Conservation (phyloP, 1,140 invertebrate genomes). For the Drosophila virilis region DNA sequence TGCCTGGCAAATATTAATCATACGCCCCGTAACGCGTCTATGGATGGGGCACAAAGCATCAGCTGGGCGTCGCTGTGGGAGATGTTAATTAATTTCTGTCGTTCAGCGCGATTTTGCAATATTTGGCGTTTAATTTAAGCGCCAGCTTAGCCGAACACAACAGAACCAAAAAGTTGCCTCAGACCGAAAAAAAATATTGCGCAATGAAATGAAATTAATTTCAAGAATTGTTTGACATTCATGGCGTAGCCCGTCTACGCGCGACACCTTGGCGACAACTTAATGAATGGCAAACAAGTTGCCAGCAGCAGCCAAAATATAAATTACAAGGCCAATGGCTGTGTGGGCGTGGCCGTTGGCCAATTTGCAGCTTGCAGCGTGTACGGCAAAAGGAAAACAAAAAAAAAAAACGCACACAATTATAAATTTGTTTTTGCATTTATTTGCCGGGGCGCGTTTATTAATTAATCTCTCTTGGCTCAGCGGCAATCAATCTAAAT, state of each 20-base stretch:
- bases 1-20: constrained; percentile 66
- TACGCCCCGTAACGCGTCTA: constrained; percentile 53
- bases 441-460: constrained; percentile 57
- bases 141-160: constrained; percentile 22
- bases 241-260: constrained; percentile 19
- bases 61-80: constrained; percentile 1
- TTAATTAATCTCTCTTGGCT: constrained; percentile 66
- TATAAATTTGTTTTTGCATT: constrained; percentile 64
- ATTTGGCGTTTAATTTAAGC: constrained; percentile 68
- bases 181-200: constrained; percentile 8
- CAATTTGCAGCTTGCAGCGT: constrained; percentile 47
- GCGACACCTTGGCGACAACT: constrained; percentile 52
- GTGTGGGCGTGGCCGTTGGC: constrained; percentile 26
- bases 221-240: constrained; percentile 64
- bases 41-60: constrained; percentile 1
- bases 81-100: constrained; percentile 69
- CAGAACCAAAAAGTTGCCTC: not conserved
- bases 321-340: constrained; percentile 37
- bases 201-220: constrained; percentile 71
- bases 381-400: constrained; percentile 1
- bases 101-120: constrained; percentile 44
- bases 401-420: constrained; percentile 19
- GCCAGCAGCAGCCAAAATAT: constrained; percentile 19
- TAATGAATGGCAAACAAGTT: constrained; percentile 50
- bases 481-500: constrained; percentile 73